Conservation (phyloP, 2,113 vertebrate genomes). For the Protobothrops mucrosquamatus region DNA sequence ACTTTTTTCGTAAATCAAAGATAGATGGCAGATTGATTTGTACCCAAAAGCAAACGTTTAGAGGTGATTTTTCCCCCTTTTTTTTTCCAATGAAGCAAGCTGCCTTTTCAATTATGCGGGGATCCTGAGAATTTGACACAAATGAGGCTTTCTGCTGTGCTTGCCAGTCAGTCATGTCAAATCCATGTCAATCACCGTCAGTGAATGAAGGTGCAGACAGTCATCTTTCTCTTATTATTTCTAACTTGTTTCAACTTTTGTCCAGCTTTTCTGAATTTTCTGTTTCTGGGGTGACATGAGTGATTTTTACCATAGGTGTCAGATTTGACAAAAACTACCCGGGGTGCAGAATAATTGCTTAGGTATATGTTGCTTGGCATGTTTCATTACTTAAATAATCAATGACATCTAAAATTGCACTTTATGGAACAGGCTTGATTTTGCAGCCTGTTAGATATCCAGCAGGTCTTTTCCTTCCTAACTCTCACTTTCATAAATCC, state of each 20-base stretch:
- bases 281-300: neutral
- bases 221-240: neutral
- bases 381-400: conserved; percentile 26
- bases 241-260: neutral
- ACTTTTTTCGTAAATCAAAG: neutral
- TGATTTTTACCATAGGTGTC: neutral
- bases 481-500: neutral
- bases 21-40: neutral
- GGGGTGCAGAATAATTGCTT: neutral
- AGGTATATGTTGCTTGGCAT: neutral
- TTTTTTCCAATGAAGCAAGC: neutral
- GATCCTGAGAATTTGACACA: neutral
- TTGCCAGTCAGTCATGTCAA: conserved; percentile 2
- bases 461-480: neutral
- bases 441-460: neutral
- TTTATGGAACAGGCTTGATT: neutral
- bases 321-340: neutral
- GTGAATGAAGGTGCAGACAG: neutral
- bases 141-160: neutral
- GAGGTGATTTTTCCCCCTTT: neutral
- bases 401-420: neutral
- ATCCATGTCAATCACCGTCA: neutral
- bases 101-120: neutral
- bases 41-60: neutral
- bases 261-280: neutral